These are phyloP conservation scores for Aphodius sticticus DNA, from an alignment of 2,888 invertebrate species.

Conservation along the genomic window DNA sequence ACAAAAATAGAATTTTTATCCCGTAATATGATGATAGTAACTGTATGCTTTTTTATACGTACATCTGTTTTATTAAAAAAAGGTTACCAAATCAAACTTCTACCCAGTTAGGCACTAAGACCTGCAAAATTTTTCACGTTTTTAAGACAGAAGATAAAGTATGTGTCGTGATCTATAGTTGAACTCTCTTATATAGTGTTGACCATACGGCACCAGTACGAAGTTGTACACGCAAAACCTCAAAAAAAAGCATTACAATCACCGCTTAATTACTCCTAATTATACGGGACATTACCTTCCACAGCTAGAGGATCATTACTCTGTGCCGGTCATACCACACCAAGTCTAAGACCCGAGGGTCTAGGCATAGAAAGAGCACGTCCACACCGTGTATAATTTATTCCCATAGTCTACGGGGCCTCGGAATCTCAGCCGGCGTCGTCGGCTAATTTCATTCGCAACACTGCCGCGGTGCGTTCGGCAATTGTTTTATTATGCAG, in stretches of 20 bases:
- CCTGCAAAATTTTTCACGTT: too few species aligned
- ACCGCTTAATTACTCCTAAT: not conserved
- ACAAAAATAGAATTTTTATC: not conserved
- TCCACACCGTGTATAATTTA: constrained; percentile 20
- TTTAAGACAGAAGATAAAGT: too few species aligned
- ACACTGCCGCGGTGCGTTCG: constrained; percentile 34
- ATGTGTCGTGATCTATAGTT: too few species aligned
- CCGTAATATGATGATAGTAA: too few species aligned
- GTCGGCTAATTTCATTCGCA: constrained; percentile 17
- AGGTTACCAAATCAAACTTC: too few species aligned
- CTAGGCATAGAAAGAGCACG: constrained; percentile 13
- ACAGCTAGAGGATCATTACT: not conserved
- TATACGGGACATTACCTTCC: not conserved
- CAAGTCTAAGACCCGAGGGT: not conserved
- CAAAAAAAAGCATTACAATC: not conserved
- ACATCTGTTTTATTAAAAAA: too few species aligned
- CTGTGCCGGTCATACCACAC: not conserved
- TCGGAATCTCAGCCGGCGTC: not conserved
- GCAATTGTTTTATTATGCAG: constrained; percentile 48
- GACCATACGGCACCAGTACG: too few species aligned
- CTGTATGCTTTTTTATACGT: too few species aligned
- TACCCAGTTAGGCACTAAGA: too few species aligned
- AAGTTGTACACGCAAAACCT: too few species aligned
- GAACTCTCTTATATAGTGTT: too few species aligned
- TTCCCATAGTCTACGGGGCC: constrained; percentile 12